Conservation (phyloP, 2,888 invertebrate genomes). For the Ophraella communa region DNA sequence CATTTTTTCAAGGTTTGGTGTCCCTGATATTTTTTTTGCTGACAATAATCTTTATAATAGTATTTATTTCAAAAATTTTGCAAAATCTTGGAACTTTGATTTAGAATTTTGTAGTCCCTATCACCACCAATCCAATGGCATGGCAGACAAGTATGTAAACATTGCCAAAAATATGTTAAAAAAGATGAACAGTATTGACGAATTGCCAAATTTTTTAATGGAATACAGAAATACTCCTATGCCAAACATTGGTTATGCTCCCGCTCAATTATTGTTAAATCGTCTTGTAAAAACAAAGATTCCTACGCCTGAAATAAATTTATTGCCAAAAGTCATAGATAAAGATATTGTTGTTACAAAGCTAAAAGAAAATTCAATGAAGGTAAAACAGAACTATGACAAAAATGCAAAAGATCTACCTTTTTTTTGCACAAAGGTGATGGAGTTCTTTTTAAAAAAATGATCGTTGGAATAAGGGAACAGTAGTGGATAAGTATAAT, state of each 20-base stretch:
- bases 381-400: neutral
- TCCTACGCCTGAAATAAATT: too few species aligned
- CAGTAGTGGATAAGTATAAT: neutral
- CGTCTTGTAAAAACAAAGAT: too few species aligned
- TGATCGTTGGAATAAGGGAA: neutral
- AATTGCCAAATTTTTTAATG: neutral
- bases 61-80: neutral
- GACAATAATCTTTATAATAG: neutral
- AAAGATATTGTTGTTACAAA: neutral
- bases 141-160: neutral
- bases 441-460: neutral
- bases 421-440: neutral
- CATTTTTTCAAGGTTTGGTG: too few species aligned
- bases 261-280: too few species aligned
- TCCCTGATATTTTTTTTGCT: neutral
- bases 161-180: neutral
- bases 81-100: neutral
- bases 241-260: too few species aligned
- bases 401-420: neutral
- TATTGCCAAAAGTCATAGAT: neutral
- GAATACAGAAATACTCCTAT: too few species aligned
- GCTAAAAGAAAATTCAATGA: neutral
- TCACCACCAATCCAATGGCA: neutral
- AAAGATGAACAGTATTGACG: neutral
- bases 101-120: neutral